Evolutionary conservation across 2,888 invertebrate species (phyloP), one percentile per base, ranked within the genome.

Genomic region (Drosophila helvetica): DNA sequence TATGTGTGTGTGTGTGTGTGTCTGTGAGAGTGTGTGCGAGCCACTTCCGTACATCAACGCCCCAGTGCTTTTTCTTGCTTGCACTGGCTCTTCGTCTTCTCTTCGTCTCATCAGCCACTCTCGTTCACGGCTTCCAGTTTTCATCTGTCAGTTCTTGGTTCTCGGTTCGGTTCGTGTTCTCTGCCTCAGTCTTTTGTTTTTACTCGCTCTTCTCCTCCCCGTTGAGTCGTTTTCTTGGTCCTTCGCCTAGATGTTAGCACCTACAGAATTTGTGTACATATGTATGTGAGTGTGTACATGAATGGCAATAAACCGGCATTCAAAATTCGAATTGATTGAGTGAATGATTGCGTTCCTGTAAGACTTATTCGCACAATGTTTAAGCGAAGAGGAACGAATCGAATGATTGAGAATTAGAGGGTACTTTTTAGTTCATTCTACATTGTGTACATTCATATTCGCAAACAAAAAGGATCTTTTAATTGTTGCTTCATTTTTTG

Each of bases 101-200:
- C 22, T 42, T 42, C 17, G 30, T 47, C 45, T 50, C 19, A 48
- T 19, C 25, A 5, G 8, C 38, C n/a, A 15, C 38, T 38, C n/a
- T 9, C 18, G 25, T 18, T 17, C 30, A 17, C 17, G 27, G 50
- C 22, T 50, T 42, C 17, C 38, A 46, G 52, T 27, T 27, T 45
- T 45, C 17, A 54, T 46, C 43, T n/a, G 61, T 27, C 42, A 57
- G 38, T 15, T 27, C 27, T 27, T 27, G 27, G 79, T 80, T 83
- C 80, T 74, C 71, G 68, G 69, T 74, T 74, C 69, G 68, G 70
- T 74, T 80, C 79, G 75, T 80, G 86, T 85, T 86, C 83, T 86
- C 73, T 80, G 87, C 80, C 47, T 87, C 55, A 85, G 87, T 85
- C 84, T 87, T 85, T 87, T 87, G 80, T 81, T 74, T 74, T 72